Percentiles rank a stretch among this genome's conserved stretches.
Conservation (phyloP, 2,797 vertebrate genomes). For the Poecilia picta region DNA sequence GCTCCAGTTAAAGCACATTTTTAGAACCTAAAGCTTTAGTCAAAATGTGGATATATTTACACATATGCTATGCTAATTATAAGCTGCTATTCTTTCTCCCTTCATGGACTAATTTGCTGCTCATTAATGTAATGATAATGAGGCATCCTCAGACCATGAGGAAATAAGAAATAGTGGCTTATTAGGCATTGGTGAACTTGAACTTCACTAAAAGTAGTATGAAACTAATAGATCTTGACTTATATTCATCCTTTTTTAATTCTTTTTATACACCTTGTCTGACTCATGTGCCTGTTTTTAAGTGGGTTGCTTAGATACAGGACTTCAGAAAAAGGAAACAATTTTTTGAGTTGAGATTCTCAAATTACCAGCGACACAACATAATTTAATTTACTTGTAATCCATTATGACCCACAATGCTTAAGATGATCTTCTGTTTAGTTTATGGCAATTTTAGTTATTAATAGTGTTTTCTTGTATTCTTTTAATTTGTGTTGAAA, state of each 20-base stretch:
- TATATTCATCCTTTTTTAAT: neutral
- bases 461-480: neutral
- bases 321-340: neutral
- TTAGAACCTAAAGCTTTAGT: slow-evolving; percentile 4
- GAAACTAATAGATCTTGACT: neutral
- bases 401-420: too few relatives aligned
- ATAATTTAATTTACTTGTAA: too few relatives aligned
- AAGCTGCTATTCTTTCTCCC: neutral
- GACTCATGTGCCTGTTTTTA: neutral
- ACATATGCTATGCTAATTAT: slow-evolving; percentile 11
- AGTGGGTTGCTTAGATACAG: neutral
- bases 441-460: neutral
- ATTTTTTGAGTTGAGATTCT: neutral
- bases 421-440: neutral
- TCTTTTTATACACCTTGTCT: neutral
- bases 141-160: slow-evolving; percentile 21
- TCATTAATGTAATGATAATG: slow-evolving; percentile 45
- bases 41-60: slow-evolving; percentile 16
- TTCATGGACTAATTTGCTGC: slow-evolving; percentile 29
- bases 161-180: neutral
- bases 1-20: neutral
- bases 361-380: neutral
- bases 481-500: neutral
- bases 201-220: neutral
- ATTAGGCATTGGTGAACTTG: neutral